Percentiles rank a stretch among this genome's conserved stretches.
phyloP scores from a whole-genome alignment of 2,888 invertebrate genomes.

The Drosophila anomalata region DNA sequence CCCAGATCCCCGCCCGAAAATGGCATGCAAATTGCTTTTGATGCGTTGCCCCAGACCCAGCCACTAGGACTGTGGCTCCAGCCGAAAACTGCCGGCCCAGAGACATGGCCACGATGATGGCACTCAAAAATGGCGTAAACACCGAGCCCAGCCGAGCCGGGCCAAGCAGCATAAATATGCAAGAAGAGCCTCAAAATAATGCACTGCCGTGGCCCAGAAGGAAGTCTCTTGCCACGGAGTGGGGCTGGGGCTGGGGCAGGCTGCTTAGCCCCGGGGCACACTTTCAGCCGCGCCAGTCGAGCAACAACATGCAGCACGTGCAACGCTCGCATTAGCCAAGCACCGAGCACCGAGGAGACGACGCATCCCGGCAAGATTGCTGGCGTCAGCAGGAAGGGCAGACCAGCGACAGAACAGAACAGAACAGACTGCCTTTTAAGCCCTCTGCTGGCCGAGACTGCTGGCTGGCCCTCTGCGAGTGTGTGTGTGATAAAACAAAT shows the following conservation, averaged over 20 bases:
- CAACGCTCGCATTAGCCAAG: conserved; percentile 56
- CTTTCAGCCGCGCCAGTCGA: conserved; percentile 51
- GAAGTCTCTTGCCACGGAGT: conserved; percentile 22
- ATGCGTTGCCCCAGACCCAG: conserved; percentile 63
- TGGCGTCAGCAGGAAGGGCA: conserved; percentile 66
- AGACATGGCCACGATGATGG: conserved; percentile 73
- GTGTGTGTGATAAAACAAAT: conserved; percentile 76
- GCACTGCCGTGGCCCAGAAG: conserved; percentile 57
- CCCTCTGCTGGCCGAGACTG: conserved; percentile 34
- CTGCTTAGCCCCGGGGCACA: conserved; percentile 74
- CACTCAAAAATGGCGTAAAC: conserved; percentile 74
- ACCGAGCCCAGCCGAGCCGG: conserved; percentile 38
- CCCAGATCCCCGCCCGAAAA: conserved; percentile 52
- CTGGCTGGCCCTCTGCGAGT: conserved; percentile 30
- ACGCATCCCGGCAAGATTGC: conserved; percentile 44
- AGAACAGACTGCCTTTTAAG: conserved; percentile 75
- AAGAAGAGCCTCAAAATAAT: conserved; percentile 61
- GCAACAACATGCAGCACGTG: conserved; percentile 66
- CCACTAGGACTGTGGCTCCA: conserved; percentile 16
- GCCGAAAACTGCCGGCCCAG: conserved; percentile 16
- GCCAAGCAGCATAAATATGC: conserved; percentile 73
- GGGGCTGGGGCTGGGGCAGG: conserved; percentile 41
- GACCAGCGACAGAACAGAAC: background rate
- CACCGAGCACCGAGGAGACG: conserved; percentile 28
- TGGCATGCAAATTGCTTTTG: conserved; percentile 80